Conservation (phyloP, 2,888 invertebrate species). For the Nemapogon koenigi region DNA sequence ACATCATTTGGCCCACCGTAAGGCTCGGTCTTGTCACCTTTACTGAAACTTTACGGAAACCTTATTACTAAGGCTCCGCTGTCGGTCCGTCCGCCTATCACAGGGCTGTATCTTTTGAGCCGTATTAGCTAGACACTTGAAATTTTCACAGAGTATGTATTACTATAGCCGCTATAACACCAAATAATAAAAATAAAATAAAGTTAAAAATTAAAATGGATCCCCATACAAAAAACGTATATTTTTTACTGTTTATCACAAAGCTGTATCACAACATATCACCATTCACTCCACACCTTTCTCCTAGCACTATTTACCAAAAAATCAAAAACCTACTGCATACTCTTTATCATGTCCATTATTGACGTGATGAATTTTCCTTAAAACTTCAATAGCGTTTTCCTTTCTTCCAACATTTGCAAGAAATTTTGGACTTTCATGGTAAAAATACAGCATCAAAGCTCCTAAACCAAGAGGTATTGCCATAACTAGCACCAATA, state of each 20-base stretch:
- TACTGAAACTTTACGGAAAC: too few relatives aligned
- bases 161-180: not conserved
- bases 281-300: not conserved
- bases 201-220: not conserved
- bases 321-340: conserved; percentile 25
- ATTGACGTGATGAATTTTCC: conserved; percentile 65
- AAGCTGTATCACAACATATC: too few relatives aligned
- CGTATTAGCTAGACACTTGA: too few relatives aligned
- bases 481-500: conserved; percentile 52
- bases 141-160: too few relatives aligned
- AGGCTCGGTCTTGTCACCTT: too few relatives aligned
- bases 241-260: too few relatives aligned
- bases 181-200: not conserved
- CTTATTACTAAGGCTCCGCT: too few relatives aligned
- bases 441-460: conserved; percentile 60
- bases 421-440: conserved; percentile 80
- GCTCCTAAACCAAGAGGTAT: conserved; percentile 69
- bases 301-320: not conserved
- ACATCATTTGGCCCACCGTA: too few relatives aligned
- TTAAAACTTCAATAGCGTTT: conserved; percentile 67
- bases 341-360: conserved; percentile 30
- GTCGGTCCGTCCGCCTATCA: too few relatives aligned
- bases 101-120: too few relatives aligned
- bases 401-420: conserved; percentile 68
- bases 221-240: not conserved